Evolutionary conservation across 1,140 invertebrate genomes (phyloP), one percentile per base, ranked within the genome.

Genomic region (Doryteuthis pealeii): DNA sequence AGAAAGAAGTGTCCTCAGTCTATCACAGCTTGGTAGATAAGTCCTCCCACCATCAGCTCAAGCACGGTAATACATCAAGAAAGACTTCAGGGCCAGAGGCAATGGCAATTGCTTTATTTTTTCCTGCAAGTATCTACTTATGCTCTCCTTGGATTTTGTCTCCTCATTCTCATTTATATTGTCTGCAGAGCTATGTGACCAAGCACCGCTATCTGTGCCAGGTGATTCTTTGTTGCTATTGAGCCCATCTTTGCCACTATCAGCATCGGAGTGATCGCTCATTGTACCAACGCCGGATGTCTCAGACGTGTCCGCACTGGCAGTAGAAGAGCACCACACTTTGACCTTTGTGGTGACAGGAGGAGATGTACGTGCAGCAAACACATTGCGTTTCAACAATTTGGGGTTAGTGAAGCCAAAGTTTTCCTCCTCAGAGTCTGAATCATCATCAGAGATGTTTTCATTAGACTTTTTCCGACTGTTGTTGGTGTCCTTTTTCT

Each of bases 41-140:
- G 32, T 58, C 66, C 92, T 40, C 10, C 58, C 58, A 62, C 15
- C 66, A 30, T 22, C 3, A 30, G 22, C 10, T 68, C 66, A 68
- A 26, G 30, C 6, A 74, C 85, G 81, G 76, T 91, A 88, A 74
- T 90, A 90, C 79, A 91, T 90, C 65, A 91, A 81, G 77, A 89
- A 92, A 32, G 88, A 66, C 77, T 91, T 91, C 58, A 92, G 82
- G 28, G 88, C 81, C 22, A 85, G 83, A 49, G 91, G 91, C 33
- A 92, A 77, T 28, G 91, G 91, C 71, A 92, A 85, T 43, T 82
- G 68, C 45, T 87, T 77, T 72, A 92, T 90, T 77, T 90, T 91
- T 32, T 88, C 83, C 40, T 84, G 85, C 90, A 92, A 90, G 32
- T 87, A 87, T 70, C 82, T 75, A 6, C 82, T 82, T 67, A 88